phyloP scores from a whole-genome alignment of 2,888 invertebrate genomes.

The Cosmia trapezina region DNA sequence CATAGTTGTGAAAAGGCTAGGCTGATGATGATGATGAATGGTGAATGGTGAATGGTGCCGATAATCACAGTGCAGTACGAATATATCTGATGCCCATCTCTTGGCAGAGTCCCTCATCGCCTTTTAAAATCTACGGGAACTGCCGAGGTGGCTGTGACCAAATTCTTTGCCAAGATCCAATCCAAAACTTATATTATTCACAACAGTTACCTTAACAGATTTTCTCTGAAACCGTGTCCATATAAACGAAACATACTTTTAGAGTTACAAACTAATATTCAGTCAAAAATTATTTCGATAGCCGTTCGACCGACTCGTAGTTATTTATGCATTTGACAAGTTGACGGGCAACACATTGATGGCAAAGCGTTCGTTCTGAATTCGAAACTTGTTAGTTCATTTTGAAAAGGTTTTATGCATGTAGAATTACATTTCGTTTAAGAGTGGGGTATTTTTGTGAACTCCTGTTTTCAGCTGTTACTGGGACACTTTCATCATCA shows the following conservation, averaged over 20 bases:
- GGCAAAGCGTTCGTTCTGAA: slow-evolving; percentile 56
- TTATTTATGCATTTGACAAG: slow-evolving; percentile 53
- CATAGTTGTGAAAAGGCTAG: too few relatives aligned
- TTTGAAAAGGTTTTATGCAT: slow-evolving; percentile 37
- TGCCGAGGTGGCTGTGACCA: background rate
- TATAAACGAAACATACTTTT: slow-evolving; percentile 50
- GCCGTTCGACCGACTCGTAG: slow-evolving; percentile 8
- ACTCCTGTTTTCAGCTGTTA: background rate
- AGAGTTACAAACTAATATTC: slow-evolving; percentile 32
- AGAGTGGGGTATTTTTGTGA: background rate
- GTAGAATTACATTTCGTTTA: slow-evolving; percentile 3
- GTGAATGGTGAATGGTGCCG: background rate
- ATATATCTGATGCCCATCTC: background rate
- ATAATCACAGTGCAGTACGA: background rate
- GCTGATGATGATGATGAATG: too few relatives aligned
- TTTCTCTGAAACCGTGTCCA: slow-evolving; percentile 43
- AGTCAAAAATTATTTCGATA: slow-evolving; percentile 43
- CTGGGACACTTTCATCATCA: background rate
- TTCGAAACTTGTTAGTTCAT: slow-evolving; percentile 51
- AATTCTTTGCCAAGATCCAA: background rate
- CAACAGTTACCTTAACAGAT: slow-evolving; percentile 54
- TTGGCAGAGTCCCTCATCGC: background rate
- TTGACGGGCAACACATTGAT: slow-evolving; percentile 46
- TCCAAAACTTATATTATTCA: background rate
- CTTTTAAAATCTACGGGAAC: background rate